Evolutionary conservation across 2,797 vertebrate species (phyloP).

Genomic region (Rhinatrema bivittatum): DNA sequence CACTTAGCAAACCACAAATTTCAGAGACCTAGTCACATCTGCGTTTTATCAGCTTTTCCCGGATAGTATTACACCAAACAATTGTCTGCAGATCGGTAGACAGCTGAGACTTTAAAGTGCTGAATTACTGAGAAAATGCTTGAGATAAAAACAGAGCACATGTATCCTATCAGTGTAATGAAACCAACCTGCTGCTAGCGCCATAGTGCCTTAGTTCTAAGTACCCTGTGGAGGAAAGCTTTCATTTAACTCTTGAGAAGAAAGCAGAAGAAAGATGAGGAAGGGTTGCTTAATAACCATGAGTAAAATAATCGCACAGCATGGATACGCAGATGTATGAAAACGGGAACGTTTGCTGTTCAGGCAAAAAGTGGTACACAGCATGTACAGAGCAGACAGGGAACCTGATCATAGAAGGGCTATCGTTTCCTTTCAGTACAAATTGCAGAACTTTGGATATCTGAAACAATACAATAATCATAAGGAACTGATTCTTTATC

Average conservation of each 20-base stretch:
- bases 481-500: no score
- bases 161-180: conserved; percentile 76
- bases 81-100: conserved; percentile 94
- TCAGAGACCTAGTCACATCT: conserved; percentile 92
- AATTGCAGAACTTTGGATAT: no score
- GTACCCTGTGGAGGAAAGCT: conserved; percentile 59
- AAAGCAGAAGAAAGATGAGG: conserved; percentile 51
- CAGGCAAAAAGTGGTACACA: conserved; percentile 51
- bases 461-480: no score
- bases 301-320: conserved; percentile 61
- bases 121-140: conserved; percentile 90
- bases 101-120: conserved; percentile 85
- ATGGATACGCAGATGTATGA: conserved; percentile 39
- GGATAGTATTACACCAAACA: conserved; percentile 93
- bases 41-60: conserved; percentile 94
- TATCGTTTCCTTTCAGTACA: conserved; percentile 39
- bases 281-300: conserved; percentile 60
- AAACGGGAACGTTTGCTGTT: conserved; percentile 40
- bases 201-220: conserved; percentile 53
- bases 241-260: conserved; percentile 68
- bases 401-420: conserved; percentile 35
- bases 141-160: conserved; percentile 73
- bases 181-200: conserved; percentile 69
- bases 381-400: conserved; percentile 35
- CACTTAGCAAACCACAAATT: conserved; percentile 85